Base-by-base conservation (phyloP, 2,113 vertebrate species). In the Carlito syrichta region DNA sequence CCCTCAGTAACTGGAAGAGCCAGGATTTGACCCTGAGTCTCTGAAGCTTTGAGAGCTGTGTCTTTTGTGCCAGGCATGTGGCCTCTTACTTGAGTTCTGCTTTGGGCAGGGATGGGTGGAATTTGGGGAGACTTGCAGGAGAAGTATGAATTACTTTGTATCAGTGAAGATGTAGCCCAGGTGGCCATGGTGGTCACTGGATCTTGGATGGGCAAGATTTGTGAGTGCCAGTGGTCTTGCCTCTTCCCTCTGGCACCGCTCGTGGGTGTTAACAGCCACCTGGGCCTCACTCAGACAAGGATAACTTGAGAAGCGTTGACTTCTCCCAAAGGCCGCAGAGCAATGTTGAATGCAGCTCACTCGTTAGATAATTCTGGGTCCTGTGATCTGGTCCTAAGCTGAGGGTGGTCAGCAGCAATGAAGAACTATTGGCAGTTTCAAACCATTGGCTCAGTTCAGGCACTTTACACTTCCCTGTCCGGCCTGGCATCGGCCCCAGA, bases 321-420 rank as follows among this genome's bases (percentile, higher is more conserved):
- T n/a, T n/a, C 96, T 94, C 48, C 96, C 43, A 10, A 81, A 82
- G 94, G 96, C 93, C 54, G 40, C 27, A 27, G 66, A 94, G 30
- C 56, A n/a, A 71, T 58, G 92, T 96, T 71, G 89, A 95, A 76
- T 54, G 50, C 13, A 6, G 3, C 56, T 32, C 54, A 19, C 74
- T 52, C 40, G 2, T 48, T 74, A 12, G 6, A 68, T 77, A 66
- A 30, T 68, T 58, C 4, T 76, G 93, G 71, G 60, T 56, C 93
- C 94, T 68, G 93, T 14, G 93, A 91, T 87, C 87, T 43, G 27
- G 88, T 86, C 87, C 84, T 68, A n/a, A 40, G 91, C 43, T 82
- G 63, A 58, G 6, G 13, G 58, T 32, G 27, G 45, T 93, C 84
- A 95, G 97, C 96, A 96, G 93, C 60, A 97, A 84, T 96, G 95